A percentile compares a stretch with the other conserved stretches of the same genome.
These are phyloP conservation scores for Psococerastis gibbosa DNA, from an alignment of 2,888 invertebrate genomes.

Conservation along the genomic window DNA sequence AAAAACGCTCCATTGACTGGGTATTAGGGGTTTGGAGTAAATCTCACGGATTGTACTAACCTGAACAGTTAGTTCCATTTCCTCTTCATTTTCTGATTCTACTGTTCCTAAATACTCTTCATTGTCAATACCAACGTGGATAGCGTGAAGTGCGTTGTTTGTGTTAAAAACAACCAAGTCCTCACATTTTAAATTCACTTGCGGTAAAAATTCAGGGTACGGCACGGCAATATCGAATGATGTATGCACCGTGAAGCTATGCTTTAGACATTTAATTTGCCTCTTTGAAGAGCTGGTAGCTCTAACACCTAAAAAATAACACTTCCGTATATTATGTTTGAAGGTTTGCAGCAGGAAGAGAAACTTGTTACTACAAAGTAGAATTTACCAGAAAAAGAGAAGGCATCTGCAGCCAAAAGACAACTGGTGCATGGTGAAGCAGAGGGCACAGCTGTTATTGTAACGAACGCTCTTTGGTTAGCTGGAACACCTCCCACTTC, in stretches of 20 bases:
- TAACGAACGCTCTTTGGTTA: slow-evolving; percentile 35
- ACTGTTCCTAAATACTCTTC: no score
- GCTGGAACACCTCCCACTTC: slow-evolving; percentile 8
- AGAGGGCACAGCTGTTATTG: slow-evolving; percentile 45
- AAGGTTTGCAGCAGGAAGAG: no score
- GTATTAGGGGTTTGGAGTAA: neutral
- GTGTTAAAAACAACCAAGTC: slow-evolving; percentile 60
- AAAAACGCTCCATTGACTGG: neutral
- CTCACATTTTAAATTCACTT: slow-evolving; percentile 28
- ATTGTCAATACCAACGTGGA: slow-evolving; percentile 37
- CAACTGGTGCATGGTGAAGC: no score
- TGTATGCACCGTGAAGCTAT: slow-evolving; percentile 82
- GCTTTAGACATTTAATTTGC: slow-evolving; percentile 71
- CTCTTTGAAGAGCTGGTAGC: no score
- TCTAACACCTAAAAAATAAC: no score
- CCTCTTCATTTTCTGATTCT: no score
- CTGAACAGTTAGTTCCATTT: no score
- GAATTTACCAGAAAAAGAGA: no score
- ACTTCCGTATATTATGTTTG: no score
- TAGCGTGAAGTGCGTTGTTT: slow-evolving; percentile 65
- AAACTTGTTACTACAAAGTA: no score
- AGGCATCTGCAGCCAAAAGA: no score
- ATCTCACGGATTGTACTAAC: no score
- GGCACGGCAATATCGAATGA: slow-evolving; percentile 80
- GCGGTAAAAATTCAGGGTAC: slow-evolving; percentile 46